Percentiles rank a stretch among this genome's conserved stretches.
Conservation (phyloP, 2,113 vertebrate genomes). For the Oryzias javanicus region DNA sequence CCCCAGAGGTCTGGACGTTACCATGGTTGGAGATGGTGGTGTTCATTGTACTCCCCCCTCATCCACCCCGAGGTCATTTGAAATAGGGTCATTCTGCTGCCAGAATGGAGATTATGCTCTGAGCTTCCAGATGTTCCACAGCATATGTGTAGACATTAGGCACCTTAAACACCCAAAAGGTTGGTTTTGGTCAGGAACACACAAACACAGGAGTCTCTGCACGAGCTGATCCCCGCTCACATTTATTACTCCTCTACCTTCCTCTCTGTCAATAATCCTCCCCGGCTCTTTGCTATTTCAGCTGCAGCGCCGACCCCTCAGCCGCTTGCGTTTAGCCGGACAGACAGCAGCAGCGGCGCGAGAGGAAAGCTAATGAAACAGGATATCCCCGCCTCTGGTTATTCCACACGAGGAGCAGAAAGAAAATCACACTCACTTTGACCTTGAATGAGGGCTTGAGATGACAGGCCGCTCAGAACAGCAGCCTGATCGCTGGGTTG, state of each 20-base stretch:
- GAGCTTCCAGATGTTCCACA: conserved; percentile 10
- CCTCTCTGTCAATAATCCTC: conserved; percentile 41
- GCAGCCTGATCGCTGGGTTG: conserved; percentile 19
- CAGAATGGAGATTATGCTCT: conserved; percentile 43
- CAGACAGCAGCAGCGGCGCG: conserved; percentile 31
- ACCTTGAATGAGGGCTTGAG: conserved; percentile 50
- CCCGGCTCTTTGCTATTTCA: conserved; percentile 52
- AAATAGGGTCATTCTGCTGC: conserved; percentile 31
- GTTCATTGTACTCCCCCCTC: background rate
- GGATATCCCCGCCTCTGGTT: conserved; percentile 47
- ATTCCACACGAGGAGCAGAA: conserved; percentile 34
- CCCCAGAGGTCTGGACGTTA: conserved; percentile 43
- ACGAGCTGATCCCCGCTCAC: conserved; percentile 35
- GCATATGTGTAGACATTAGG: conserved; percentile 20
- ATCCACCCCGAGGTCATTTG: conserved; percentile 34
- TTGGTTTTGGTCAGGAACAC: background rate
- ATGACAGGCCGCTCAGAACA: conserved; percentile 7
- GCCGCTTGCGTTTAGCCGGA: conserved; percentile 45
- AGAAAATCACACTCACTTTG: conserved; percentile 32
- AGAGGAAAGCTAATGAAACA: conserved; percentile 64
- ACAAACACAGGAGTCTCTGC: conserved; percentile 11
- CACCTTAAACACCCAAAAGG: conserved; percentile 13
- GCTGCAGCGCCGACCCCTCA: conserved; percentile 47
- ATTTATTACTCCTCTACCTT: conserved; percentile 37
- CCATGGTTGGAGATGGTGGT: conserved; percentile 36